Evolutionary conservation across 2,888 invertebrate genomes (phyloP), one percentile per base, ranked within the genome.

Genomic region (Magallana nippona): DNA sequence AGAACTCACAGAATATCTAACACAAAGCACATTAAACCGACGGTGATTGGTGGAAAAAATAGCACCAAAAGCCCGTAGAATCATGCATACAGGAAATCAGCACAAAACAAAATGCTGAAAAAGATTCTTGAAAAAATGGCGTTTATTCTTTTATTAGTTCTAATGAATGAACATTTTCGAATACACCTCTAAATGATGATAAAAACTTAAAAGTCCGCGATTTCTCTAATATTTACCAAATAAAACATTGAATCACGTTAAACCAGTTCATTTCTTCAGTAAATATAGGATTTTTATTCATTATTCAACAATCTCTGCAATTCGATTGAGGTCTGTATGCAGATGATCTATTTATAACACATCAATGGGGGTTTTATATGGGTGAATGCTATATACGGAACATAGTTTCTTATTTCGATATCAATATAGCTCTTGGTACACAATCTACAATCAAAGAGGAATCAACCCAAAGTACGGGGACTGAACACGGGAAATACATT

Each of bases 211-310:
- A 44, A 44, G 44, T 44, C 44, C 44, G 44, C 44, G 44, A 44
- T 44, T 44, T 44, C 44, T 44, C 8, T 44, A 44, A 44, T 44
- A 44, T 44, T 44, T 44, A 8, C 5, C 44, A 44, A 13, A 5
- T 27, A 13, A 27, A 71, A 71, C 71, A 71, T 8, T 10, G 32
- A 15, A 2, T 71, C 15, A 22, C 27, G 13, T 13, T 13, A 22
- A 22, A 27, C 13, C 32, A 32, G 5, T 71, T 32, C 15, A 71
- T 27, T 60, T 60, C 44, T 44, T 44, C 44, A 44, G 44, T 44
- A 13, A 22, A 71, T 71, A 15, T 27, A 71, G 32, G 71, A 71
- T 71, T 71, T 71, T 71, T 27, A 71, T 71, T 71, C 71, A 71
- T 71, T 71, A 71, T 71, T 71, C 71, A 71, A 71, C 32, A 27